Evolutionary conservation across 2,797 vertebrate genomes (phyloP).

Genomic region (Pseudopleuronectes americanus): DNA sequence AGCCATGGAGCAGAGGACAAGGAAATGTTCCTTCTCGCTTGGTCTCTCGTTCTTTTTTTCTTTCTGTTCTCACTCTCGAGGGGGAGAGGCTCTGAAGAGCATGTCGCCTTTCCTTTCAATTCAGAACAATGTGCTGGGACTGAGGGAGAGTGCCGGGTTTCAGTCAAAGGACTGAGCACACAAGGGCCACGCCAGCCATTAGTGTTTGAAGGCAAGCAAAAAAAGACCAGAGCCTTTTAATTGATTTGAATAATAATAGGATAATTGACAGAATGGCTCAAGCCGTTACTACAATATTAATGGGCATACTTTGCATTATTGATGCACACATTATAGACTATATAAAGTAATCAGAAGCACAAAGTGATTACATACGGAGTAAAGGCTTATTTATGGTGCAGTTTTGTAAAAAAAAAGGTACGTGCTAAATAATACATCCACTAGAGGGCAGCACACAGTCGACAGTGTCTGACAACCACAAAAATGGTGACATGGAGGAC

Average conservation of each 20-base stretch:
- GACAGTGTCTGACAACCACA: too few relatives aligned
- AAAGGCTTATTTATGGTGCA: too few relatives aligned
- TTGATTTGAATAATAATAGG: not conserved
- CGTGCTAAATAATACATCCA: too few relatives aligned
- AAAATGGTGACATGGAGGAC: too few relatives aligned
- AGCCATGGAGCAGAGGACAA: constrained; percentile 46
- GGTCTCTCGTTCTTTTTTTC: constrained; percentile 16
- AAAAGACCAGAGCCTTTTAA: not conserved
- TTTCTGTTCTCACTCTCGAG: constrained; percentile 30
- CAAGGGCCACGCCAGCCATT: not conserved
- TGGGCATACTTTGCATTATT: too few relatives aligned
- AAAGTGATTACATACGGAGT: too few relatives aligned
- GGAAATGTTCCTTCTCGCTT: constrained; percentile 45
- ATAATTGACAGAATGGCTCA: too few relatives aligned
- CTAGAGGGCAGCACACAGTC: too few relatives aligned
- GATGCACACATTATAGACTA: too few relatives aligned
- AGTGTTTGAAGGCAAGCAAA: not conserved
- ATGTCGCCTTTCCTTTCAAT: constrained; percentile 44
- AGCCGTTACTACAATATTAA: too few relatives aligned
- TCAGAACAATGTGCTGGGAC: constrained; percentile 50
- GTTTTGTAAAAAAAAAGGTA: too few relatives aligned
- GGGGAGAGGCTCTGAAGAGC: constrained; percentile 42
- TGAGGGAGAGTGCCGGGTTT: constrained; percentile 9
- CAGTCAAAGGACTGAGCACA: constrained; percentile 5
- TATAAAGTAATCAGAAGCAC: too few relatives aligned